Conservation (phyloP, 2,888 invertebrate genomes). For the Drosophila leonis region DNA sequence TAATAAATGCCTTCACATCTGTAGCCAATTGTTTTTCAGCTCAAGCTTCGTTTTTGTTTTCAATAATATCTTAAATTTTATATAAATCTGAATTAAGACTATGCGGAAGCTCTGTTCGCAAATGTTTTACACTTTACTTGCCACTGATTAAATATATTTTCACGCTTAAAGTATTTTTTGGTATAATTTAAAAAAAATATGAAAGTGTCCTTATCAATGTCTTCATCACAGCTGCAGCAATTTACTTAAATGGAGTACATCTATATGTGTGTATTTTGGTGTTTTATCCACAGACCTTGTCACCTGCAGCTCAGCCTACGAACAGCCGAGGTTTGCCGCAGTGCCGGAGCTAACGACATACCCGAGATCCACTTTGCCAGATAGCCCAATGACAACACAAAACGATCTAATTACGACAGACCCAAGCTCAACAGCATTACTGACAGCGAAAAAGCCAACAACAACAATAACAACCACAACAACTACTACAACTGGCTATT, state of each 20-base stretch:
- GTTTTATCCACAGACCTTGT: constrained; percentile 60
- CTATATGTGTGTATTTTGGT: constrained; percentile 29
- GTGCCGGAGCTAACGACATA: constrained; percentile 55
- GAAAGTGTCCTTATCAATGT: constrained; percentile 22
- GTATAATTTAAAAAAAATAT: too few relatives aligned
- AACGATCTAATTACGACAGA: constrained; percentile 77
- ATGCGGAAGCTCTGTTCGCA: too few relatives aligned
- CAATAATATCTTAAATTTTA: not conserved
- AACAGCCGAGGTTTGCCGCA: constrained; percentile 12
- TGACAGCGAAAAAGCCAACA: constrained; percentile 58
- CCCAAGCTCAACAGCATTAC: constrained; percentile 59
- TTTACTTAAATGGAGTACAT: constrained; percentile 30
- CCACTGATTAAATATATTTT: too few relatives aligned
- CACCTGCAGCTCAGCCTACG: constrained; percentile 64
- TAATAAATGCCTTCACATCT: not conserved
- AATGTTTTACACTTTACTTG: too few relatives aligned
- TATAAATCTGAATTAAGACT: too few relatives aligned
- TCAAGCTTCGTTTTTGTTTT: not conserved
- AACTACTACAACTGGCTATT: constrained; percentile 26
- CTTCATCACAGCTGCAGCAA: constrained; percentile 28
- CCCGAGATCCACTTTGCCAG: constrained; percentile 75
- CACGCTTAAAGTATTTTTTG: not conserved
- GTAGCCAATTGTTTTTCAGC: not conserved
- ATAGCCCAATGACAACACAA: constrained; percentile 77
- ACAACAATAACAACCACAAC: constrained; percentile 24